Percentiles rank a stretch among this genome's conserved stretches.
phyloP scores from a whole-genome alignment of 2,888 invertebrate genomes.

The Drosophila emarginata region DNA sequence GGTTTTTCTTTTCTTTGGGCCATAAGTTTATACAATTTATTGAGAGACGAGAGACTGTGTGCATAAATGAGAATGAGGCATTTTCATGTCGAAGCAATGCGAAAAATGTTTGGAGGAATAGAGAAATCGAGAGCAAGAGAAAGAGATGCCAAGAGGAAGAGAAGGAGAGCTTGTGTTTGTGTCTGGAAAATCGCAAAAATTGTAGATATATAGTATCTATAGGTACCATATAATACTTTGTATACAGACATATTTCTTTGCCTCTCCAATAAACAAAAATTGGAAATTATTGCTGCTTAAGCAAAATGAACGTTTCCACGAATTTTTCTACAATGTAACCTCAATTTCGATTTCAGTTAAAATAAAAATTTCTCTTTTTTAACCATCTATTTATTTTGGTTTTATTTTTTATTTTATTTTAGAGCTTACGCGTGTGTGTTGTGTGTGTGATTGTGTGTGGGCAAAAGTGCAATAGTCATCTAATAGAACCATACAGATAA shows the following conservation, averaged over 20 bases:
- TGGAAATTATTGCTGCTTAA: slow-evolving; percentile 1
- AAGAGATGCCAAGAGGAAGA: background rate
- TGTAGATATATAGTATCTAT: slow-evolving; percentile 3
- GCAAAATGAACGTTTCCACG: background rate
- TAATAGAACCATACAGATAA: background rate
- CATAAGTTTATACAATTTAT: slow-evolving; percentile 45
- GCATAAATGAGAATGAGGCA: slow-evolving; percentile 29
- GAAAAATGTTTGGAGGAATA: slow-evolving; percentile 16
- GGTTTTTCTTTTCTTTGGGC: background rate
- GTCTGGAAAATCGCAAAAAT: slow-evolving; percentile 2
- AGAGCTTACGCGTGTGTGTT: slow-evolving; percentile 1
- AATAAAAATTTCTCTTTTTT: slow-evolving; percentile 1
- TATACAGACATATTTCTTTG: background rate
- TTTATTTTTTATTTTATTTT: background rate
- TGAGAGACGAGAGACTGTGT: slow-evolving; percentile 29
- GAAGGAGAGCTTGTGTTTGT: background rate
- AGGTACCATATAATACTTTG: slow-evolving; percentile 14
- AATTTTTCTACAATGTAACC: slow-evolving; percentile 1
- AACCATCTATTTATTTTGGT: background rate
- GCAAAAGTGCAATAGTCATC: slow-evolving; percentile 9
- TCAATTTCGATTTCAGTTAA: background rate
- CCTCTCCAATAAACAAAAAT: background rate
- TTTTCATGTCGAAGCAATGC: slow-evolving; percentile 21
- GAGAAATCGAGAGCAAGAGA: background rate
- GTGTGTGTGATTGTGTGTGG: background rate